Base-by-base conservation (phyloP, 2,888 invertebrate genomes). In the Torymus texanus region DNA sequence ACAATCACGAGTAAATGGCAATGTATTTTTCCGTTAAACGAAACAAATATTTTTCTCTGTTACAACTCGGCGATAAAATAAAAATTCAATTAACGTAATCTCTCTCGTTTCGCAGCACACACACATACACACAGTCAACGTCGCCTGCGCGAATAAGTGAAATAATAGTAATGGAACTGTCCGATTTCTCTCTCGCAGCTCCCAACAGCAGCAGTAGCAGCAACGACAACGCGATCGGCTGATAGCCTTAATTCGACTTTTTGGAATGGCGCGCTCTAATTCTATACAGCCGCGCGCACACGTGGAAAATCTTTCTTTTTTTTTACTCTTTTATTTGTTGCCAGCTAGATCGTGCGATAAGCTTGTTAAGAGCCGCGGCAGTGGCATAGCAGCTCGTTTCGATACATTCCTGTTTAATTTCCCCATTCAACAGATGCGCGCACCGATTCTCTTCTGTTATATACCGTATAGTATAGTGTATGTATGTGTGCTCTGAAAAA, bases 381-480 rank as follows among this genome's bases (percentile, higher is more conserved):
- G 56, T 18, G 21, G 21, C 56, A 14, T 1, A 8, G 56, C 24
- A 41, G 51, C 51, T 58, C 58, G 59, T 67, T 61, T 75, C 41
- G 66, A 61, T 58, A 50, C 70, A 70, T 76, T 70, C 62, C 13
- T 65, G 18, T 61, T 72, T 71, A 67, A 78, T 72, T 72, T 59
- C 24, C 72, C 68, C 56, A 55, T 56, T 55, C 59, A 61, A 55
- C 41, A 50, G 61, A 68, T 61, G 67, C 61, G 58, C 50, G 67
- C 53, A 50, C 50, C 14, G 65, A 21, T 65, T 59, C 50, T 2
- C 14, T 24, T 24, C 24, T 10, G n/a, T 24, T 41, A 16, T 14
- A 50, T 50, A 21, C 41, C 21, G 21, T 21, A 21, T 21, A 21
- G 21, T 21, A 21, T 21, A 21, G 14, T 14, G n/a, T 11, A 55